These are phyloP conservation scores for Jaculus jaculus DNA, from an alignment of 2,113 vertebrate genomes.

Conservation along the genomic window DNA sequence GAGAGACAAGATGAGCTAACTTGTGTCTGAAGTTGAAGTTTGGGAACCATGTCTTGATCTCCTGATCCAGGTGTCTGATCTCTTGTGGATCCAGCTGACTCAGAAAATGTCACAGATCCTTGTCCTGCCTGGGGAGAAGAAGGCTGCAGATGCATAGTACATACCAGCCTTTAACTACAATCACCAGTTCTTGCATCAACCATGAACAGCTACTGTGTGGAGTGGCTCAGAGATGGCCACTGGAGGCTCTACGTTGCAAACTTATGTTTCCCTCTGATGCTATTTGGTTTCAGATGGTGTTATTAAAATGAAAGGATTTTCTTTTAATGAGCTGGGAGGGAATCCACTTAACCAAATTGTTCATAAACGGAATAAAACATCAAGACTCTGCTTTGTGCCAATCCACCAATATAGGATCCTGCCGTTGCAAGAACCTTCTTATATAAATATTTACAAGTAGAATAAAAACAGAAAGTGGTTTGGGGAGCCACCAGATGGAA, in stretches of 20 bases:
- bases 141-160: neutral
- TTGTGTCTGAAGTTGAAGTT: slow-evolving; percentile 7
- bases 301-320: slow-evolving; percentile 70
- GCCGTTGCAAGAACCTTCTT: slow-evolving; percentile 66
- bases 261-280: slow-evolving; percentile 56
- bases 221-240: slow-evolving; percentile 13
- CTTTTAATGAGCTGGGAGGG: slow-evolving; percentile 73
- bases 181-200: neutral
- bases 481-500: slow-evolving; percentile 67
- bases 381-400: slow-evolving; percentile 25
- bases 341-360: slow-evolving; percentile 73
- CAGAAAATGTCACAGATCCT: slow-evolving; percentile 12
- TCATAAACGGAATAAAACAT: slow-evolving; percentile 65
- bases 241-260: slow-evolving; percentile 14
- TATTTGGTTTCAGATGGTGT: slow-evolving; percentile 59
- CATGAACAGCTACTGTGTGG: neutral
- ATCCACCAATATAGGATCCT: slow-evolving; percentile 23
- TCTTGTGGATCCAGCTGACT: neutral
- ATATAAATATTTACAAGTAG: slow-evolving; percentile 83
- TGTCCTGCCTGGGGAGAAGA: neutral
- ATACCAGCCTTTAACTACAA: neutral
- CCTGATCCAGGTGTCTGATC: slow-evolving; percentile 36
- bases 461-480: slow-evolving; percentile 70
- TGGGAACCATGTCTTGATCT: slow-evolving; percentile 6
- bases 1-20: neutral